Evolutionary conservation across 2,113 vertebrate species (phyloP).

Genomic region (Gopherus flavomarginatus): DNA sequence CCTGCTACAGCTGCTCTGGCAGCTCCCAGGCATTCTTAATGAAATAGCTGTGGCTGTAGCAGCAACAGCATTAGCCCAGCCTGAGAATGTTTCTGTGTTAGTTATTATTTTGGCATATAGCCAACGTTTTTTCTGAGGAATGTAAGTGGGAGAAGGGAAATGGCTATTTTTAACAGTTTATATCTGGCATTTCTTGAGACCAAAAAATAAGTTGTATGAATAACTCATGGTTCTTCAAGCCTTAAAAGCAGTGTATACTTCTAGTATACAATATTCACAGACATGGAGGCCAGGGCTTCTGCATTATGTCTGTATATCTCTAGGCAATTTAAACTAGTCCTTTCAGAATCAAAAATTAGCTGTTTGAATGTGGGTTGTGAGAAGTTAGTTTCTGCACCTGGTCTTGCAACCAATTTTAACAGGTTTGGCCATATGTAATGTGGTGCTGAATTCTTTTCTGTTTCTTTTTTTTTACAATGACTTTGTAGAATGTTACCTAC

Average conservation of each 20-base stretch:
- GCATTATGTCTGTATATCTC: neutral
- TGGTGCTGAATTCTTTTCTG: neutral
- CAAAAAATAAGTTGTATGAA: neutral
- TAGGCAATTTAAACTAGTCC: neutral
- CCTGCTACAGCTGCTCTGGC: neutral
- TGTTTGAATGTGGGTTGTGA: neutral
- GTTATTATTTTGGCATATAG: neutral
- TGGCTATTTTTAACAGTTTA: neutral
- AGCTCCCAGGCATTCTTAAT: neutral
- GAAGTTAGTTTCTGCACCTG: constrained; percentile 20
- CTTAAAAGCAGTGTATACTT: neutral
- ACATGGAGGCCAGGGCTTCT: neutral
- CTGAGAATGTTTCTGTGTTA: neutral
- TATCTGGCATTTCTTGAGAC: neutral
- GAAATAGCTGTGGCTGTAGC: neutral
- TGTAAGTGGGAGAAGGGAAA: neutral
- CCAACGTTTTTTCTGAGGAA: neutral
- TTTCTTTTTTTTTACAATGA: neutral
- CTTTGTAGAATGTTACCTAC: constrained; percentile 9
- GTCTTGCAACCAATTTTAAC: neutral
- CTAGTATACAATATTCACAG: neutral
- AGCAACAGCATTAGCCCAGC: no score
- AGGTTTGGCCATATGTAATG: neutral
- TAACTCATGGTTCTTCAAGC: neutral
- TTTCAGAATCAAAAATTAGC: neutral